Base-by-base conservation (phyloP, 2,888 invertebrate species). In the Brenthis hecate region DNA sequence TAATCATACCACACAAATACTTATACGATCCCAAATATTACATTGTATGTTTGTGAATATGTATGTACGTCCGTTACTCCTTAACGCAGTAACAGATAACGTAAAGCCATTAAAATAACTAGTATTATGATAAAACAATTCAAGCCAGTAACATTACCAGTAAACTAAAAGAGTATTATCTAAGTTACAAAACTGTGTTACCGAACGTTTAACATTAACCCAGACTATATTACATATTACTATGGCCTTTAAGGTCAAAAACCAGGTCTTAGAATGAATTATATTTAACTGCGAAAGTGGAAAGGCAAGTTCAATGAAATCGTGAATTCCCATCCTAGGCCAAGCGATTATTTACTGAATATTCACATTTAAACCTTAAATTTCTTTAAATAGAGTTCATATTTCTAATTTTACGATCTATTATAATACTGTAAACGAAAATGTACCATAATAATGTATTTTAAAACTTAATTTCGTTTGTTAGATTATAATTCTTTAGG, bases 231-330 rank as follows among this genome's bases (percentile, higher is more conserved):
- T 51, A 50, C 28, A 36, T 36, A 54, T 51, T 50, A 16, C 47
- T 56, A 47, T 56, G 56, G 50, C 56, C 53, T 63, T 58, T 63
- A 54, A 67, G 70, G 70, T 72, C 72, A 70, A 72, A 70, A 68
- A 65, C 67, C 70, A 70, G 72, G 58, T 63, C 58, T 57, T 67
- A 67, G 54, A 65, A 65, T 68, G 57, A 68, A 70, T 72, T 70
- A 70, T 70, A 68, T 74, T 71, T 67, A 70, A 70, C 68, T 73
- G 58, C 54, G 58, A 68, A 75, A 81, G 80, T 77, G 75, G 78
- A 80, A 81, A 78, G 78, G 76, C 79, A 77, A 67, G 76, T 76
- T 80, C 76, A 78, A 78, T 77, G 74, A 75, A 76, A 75, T 80
- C 74, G 77, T 77, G 77, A 75, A 73, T 74, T 76, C 72, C 73